Evolutionary conservation across 2,113 vertebrate species (phyloP), one percentile per base, ranked within the genome.

Genomic region (Canis aureus): DNA sequence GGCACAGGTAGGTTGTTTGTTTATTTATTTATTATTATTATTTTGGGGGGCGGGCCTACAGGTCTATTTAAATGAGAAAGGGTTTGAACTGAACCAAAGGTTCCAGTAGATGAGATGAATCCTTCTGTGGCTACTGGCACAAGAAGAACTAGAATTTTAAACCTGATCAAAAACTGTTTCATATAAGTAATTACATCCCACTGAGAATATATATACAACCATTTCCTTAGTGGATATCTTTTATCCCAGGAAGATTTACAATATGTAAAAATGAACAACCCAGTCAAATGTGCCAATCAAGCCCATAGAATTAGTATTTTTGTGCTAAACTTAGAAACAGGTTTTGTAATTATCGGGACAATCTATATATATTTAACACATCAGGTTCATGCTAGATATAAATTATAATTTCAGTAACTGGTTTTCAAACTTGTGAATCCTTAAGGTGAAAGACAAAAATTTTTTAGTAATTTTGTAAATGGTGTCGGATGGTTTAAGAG

Each of bases 61-160:
- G 20, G 19, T 79, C 15, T 85, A 38, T 53, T 66, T 80, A 95
- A 95, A 73, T 51, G n/a, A 79, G 49, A 80, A 89, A 92, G 71
- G n/a, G 0, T 60, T 81, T 82, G 59, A 81, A 82, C 38, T 76
- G 29, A 85, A 92, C 51, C 38, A 93, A 82, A 92, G 32, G 2
- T 81, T 17, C 29, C 55, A 7, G 71, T 16, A 79, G 57, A 86
- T 69, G 1, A 86, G 35, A 89, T 27, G 25, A 94, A 86, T n/a
- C 19, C 12, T 74, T 94, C n/a, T 64, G 29, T 32, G 20, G 32
- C 49, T 76, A 80, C 55, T 13, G 4, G 11, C 35, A 89, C 3
- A 90, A 94, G 79, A 96, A 94, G 22, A 81, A 78, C 9, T n/a
- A 89, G 27, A 92, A 71, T 91, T 51, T 93, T 29, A 93, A 94